phyloP scores from a whole-genome alignment of 2,888 invertebrate species.

The Polymixis lichenea region DNA sequence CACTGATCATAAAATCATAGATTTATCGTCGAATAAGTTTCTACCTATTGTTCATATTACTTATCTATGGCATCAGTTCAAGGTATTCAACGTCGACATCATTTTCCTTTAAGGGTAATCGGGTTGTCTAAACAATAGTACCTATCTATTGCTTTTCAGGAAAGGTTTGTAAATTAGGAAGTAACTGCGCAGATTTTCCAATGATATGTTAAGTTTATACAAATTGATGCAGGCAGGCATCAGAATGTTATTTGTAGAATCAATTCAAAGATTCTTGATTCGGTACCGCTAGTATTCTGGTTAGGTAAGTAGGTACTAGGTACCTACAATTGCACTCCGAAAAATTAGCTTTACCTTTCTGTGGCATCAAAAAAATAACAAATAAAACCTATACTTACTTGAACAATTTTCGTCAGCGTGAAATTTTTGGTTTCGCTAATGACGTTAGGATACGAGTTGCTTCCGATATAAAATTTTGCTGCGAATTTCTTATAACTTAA shows the following conservation, averaged over 20 bases:
- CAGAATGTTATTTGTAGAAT: not conserved
- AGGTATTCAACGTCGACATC: slow-evolving; percentile 12
- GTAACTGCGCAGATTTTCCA: slow-evolving; percentile 19
- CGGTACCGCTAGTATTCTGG: not conserved
- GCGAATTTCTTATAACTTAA: slow-evolving; percentile 91
- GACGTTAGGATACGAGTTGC: slow-evolving; percentile 94
- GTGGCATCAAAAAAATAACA: too few relatives aligned
- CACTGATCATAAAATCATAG: slow-evolving; percentile 29
- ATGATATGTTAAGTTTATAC: slow-evolving; percentile 31
- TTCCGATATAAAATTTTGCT: slow-evolving; percentile 92
- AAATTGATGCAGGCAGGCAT: slow-evolving; percentile 28
- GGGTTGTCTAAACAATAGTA: slow-evolving; percentile 7
- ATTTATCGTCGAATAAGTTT: slow-evolving; percentile 32
- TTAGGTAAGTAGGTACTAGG: not conserved
- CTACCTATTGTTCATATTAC: slow-evolving; percentile 3
- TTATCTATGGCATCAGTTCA: slow-evolving; percentile 25
- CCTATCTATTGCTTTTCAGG: slow-evolving; percentile 30
- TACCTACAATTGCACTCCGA: not conserved
- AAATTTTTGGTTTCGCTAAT: slow-evolving; percentile 93
- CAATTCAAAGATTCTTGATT: slow-evolving; percentile 2
- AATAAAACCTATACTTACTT: slow-evolving; percentile 85
- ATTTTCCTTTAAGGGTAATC: slow-evolving; percentile 16
- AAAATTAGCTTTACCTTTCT: not conserved
- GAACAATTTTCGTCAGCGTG: slow-evolving; percentile 93
- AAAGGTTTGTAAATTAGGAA: slow-evolving; percentile 30